These are phyloP conservation scores for Eupithecia vulgata DNA, from an alignment of 2,888 invertebrate species.

Conservation along the genomic window DNA sequence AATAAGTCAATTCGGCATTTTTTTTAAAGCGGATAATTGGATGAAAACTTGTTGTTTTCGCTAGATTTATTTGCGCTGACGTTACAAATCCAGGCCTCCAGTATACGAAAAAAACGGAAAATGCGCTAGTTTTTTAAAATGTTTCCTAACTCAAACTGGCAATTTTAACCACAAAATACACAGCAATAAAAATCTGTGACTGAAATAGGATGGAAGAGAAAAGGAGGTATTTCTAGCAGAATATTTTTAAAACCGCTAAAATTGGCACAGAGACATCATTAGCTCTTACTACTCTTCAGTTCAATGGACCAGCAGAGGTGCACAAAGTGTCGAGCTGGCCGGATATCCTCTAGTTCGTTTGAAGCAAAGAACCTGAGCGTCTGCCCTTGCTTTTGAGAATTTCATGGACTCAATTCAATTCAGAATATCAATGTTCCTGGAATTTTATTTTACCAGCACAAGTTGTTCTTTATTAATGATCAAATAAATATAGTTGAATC, in stretches of 20 bases:
- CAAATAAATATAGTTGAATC: background rate
- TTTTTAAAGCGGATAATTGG: no score
- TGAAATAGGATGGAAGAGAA: background rate
- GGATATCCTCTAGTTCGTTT: slow-evolving; percentile 39
- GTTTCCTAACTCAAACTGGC: background rate
- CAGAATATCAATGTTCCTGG: slow-evolving; percentile 1
- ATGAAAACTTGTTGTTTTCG: no score
- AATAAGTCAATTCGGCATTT: no score
- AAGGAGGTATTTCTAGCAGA: slow-evolving; percentile 8
- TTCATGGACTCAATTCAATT: slow-evolving; percentile 28
- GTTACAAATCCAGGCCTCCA: no score
- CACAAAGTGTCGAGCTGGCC: slow-evolving; percentile 43
- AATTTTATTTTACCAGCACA: slow-evolving; percentile 5
- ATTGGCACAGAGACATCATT: slow-evolving; percentile 41
- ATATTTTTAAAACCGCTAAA: slow-evolving; percentile 37
- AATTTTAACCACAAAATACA: background rate
- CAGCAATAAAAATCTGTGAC: background rate
- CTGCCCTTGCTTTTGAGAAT: slow-evolving; percentile 22
- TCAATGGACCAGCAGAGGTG: slow-evolving; percentile 42
- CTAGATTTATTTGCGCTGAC: no score
- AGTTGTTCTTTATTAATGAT: background rate
- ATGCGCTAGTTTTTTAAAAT: no score
- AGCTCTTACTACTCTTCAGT: slow-evolving; percentile 40
- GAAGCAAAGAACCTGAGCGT: slow-evolving; percentile 31
- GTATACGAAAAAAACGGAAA: no score